Conservation (phyloP, 1,140 invertebrate genomes). For the Psix sp. region DNA sequence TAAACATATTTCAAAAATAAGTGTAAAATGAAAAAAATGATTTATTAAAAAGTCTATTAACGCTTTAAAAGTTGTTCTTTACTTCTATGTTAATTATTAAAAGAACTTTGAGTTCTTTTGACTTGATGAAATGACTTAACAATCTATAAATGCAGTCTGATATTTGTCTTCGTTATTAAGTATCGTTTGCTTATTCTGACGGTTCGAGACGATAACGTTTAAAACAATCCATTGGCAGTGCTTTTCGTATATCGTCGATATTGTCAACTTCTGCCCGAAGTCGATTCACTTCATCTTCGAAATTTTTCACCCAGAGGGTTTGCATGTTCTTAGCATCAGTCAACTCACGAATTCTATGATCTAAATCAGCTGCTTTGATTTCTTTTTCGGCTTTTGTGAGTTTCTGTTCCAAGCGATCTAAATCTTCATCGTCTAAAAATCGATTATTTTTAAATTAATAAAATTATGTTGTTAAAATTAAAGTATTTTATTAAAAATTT, state of each 20-base stretch:
- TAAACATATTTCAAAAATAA: not conserved
- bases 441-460: not conserved
- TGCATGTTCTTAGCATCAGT: conserved; percentile 85
- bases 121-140: conserved; percentile 27
- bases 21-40: conserved; percentile 7
- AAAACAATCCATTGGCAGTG: conserved; percentile 90
- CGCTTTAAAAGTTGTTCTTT: too few species aligned
- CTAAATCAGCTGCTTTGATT: conserved; percentile 85
- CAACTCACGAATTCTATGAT: conserved; percentile 84
- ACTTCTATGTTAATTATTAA: too few species aligned
- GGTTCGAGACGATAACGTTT: conserved; percentile 82
- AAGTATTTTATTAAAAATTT: too few species aligned
- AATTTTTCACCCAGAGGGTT: conserved; percentile 87
- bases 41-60: not conserved
- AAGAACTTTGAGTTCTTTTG: not conserved
- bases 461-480: not conserved
- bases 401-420: conserved; percentile 85
- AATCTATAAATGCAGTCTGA: conserved; percentile 48
- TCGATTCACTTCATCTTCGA: conserved; percentile 86
- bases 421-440: conserved; percentile 79
- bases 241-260: conserved; percentile 88
- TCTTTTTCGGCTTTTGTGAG: conserved; percentile 85
- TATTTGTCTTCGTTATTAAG: conserved; percentile 51
- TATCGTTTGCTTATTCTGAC: conserved; percentile 65
- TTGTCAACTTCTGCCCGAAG: conserved; percentile 90